Percentiles rank a stretch among this genome's conserved stretches.
Evolutionary conservation across 2,888 invertebrate genomes (phyloP).

Genomic region (Proisotoma minuta): DNA sequence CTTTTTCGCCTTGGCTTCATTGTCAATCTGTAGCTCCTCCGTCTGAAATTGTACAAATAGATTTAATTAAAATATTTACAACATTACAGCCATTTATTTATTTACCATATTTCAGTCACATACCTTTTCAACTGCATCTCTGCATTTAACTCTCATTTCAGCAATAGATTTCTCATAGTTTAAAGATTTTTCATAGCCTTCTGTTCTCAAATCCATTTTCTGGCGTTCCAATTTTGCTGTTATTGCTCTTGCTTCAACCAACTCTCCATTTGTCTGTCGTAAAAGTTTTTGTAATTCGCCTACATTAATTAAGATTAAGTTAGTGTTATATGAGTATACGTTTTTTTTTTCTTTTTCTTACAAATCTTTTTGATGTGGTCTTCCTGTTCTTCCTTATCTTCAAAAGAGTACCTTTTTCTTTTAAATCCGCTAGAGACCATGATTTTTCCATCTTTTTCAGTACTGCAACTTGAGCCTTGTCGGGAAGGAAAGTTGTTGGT

Average conservation of each 20-base stretch:
- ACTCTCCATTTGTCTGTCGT: conserved; percentile 40
- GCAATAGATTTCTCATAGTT: conserved; percentile 22
- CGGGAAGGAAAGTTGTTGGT: background rate
- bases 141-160: conserved; percentile 27
- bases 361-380: conserved; percentile 35
- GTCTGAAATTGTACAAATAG: conserved; percentile 17
- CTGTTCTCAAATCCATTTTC: conserved; percentile 26
- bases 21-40: conserved; percentile 24
- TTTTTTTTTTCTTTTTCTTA: conserved; percentile 12
- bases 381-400: conserved; percentile 16
- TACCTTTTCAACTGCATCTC: conserved; percentile 31
- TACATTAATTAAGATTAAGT: conserved; percentile 3
- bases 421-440: background rate
- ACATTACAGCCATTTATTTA: too few species aligned
- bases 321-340: background rate
- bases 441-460: too few species aligned
- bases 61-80: conserved; percentile 12
- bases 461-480: background rate
- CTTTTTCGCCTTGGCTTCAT: conserved; percentile 16
- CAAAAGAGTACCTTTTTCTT: conserved; percentile 21
- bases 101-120: background rate
- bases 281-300: conserved; percentile 40
- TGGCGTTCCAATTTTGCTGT: conserved; percentile 38
- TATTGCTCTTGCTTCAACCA: conserved; percentile 37
- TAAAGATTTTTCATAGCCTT: conserved; percentile 31